phyloP scores from a whole-genome alignment of 2,888 invertebrate genomes.

The Griposia aprilina region DNA sequence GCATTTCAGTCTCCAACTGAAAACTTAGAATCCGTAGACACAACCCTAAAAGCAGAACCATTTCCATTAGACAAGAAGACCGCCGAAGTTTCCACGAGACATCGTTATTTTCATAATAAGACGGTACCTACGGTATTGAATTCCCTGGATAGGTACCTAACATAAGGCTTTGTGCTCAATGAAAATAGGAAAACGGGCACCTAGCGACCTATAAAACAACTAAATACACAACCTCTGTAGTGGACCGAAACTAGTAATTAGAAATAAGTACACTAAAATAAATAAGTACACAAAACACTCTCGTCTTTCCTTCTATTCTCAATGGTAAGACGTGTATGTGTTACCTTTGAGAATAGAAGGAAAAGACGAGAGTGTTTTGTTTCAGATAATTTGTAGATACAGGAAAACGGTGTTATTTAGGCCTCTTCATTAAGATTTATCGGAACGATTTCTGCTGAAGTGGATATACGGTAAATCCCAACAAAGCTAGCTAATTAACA shows the following conservation, averaged over 20 bases:
- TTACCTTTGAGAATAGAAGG: not conserved
- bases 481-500: constrained; percentile 18
- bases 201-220: constrained; percentile 16
- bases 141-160: constrained; percentile 2
- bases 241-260: constrained; percentile 5
- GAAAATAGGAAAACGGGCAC: constrained; percentile 17
- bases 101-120: not conserved
- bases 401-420: constrained; percentile 34
- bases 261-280: too few species aligned
- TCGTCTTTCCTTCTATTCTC: too few species aligned
- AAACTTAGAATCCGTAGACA: not conserved
- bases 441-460: constrained; percentile 14
- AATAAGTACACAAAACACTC: too few species aligned
- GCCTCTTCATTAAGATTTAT: constrained; percentile 49
- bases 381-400: constrained; percentile 29
- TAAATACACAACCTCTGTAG: not conserved
- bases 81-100: not conserved
- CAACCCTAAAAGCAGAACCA: not conserved
- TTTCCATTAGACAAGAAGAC: not conserved
- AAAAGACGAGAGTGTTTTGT: constrained; percentile 36
- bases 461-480: constrained; percentile 19
- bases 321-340: too few species aligned
- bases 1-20: not conserved
- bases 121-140: constrained; percentile 4
- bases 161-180: not conserved